A percentile compares a stretch with the other conserved stretches of the same genome.
These are phyloP conservation scores for Tipula vernalis DNA, from an alignment of 2,888 invertebrate genomes.

Conservation along the genomic window DNA sequence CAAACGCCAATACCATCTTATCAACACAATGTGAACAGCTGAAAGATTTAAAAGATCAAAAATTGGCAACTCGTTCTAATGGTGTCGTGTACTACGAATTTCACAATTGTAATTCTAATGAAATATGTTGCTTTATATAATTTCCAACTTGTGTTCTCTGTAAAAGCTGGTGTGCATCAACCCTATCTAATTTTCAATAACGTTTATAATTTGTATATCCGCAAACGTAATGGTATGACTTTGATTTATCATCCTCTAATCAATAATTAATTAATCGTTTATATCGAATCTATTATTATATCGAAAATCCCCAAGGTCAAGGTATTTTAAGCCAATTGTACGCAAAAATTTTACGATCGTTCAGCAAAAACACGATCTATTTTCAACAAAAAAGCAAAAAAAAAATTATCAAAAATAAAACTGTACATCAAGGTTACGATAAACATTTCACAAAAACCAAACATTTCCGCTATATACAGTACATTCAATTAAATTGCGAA, in stretches of 20 bases:
- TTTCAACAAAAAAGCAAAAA: not conserved
- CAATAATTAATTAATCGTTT: not conserved
- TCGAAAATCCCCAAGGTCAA: not conserved
- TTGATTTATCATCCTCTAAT: conserved; percentile 4
- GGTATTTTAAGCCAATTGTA: not conserved
- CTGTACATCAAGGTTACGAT: not conserved
- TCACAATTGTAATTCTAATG: no score
- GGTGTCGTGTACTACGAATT: no score
- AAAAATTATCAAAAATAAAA: not conserved
- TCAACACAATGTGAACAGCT: no score
- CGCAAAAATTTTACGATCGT: not conserved
- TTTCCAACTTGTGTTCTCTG: not conserved
- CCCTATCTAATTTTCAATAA: not conserved
- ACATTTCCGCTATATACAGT: not conserved
- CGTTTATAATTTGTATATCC: not conserved
- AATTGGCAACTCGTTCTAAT: no score
- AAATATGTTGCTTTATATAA: no score
- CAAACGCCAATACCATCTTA: no score
- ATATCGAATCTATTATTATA: not conserved
- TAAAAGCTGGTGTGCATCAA: not conserved
- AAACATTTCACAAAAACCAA: not conserved
- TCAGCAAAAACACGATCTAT: not conserved
- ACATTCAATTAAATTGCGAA: not conserved
- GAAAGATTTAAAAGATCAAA: no score
- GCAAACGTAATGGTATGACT: not conserved